These are phyloP conservation scores for Peromyscus maniculatus DNA, from an alignment of 2,113 vertebrate species.

Conservation along the genomic window DNA sequence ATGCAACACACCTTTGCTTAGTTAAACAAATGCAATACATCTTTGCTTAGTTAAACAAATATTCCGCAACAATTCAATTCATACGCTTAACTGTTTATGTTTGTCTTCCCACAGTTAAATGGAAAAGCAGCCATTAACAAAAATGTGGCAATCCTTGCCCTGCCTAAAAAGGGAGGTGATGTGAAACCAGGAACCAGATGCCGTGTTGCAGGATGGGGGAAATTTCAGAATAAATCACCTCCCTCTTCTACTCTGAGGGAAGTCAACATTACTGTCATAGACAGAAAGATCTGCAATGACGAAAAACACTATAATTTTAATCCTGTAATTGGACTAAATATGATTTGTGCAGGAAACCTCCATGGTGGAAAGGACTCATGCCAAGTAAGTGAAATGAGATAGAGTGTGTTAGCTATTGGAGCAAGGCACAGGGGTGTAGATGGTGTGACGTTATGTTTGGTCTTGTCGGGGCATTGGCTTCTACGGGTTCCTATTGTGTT, in stretches of 20 bases:
- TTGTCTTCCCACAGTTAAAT: slow-evolving; percentile 79
- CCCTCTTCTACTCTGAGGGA: background rate
- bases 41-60: background rate
- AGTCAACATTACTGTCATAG: slow-evolving; percentile 86
- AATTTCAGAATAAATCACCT: fast-evolving
- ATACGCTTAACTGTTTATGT: slow-evolving; percentile 40
- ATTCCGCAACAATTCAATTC: background rate
- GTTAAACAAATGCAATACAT: background rate
- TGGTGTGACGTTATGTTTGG: background rate
- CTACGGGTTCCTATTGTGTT: background rate
- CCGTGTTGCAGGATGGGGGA: slow-evolving; percentile 87
- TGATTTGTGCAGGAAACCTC: slow-evolving; percentile 86
- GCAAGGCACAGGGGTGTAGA: background rate
- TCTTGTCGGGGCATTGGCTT: background rate
- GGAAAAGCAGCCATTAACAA: slow-evolving; percentile 75
- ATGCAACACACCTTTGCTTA: no score
- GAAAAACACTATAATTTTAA: slow-evolving; percentile 68
- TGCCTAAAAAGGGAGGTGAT: slow-evolving; percentile 76
- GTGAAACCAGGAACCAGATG: slow-evolving; percentile 80
- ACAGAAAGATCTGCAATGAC: slow-evolving; percentile 83
- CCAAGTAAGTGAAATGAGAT: slow-evolving; percentile 77
- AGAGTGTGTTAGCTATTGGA: background rate
- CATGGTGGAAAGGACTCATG: slow-evolving; percentile 82
- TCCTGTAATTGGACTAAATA: slow-evolving; percentile 79
- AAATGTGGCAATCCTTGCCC: slow-evolving; percentile 68